Evolutionary conservation across 2,113 vertebrate species (phyloP).

Genomic region (Lichenostomus cassidix): DNA sequence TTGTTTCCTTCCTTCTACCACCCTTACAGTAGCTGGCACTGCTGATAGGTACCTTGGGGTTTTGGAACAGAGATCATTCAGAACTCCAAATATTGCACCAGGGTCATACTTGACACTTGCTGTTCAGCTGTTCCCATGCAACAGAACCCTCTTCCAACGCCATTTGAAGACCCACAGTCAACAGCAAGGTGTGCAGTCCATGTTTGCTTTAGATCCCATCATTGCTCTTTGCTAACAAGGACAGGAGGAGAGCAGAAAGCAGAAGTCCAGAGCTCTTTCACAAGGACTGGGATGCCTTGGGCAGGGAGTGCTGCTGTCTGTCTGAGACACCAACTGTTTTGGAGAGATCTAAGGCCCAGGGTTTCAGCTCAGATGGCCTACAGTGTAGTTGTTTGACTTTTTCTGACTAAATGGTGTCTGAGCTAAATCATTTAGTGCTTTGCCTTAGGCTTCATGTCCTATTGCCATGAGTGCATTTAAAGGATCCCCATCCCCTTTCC

Average conservation of each 20-base stretch:
- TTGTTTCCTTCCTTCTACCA: background rate
- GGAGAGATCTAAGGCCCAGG: background rate
- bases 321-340: background rate
- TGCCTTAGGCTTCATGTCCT: background rate
- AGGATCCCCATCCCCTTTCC: background rate
- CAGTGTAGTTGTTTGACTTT: background rate
- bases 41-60: background rate
- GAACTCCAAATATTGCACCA: background rate
- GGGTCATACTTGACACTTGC: background rate
- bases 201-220: background rate
- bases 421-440: background rate
- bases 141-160: background rate
- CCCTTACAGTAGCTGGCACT: background rate
- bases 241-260: background rate
- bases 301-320: background rate
- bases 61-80: background rate
- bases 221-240: background rate
- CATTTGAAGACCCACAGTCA: background rate
- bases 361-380: background rate
- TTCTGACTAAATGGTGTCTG: background rate
- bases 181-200: background rate
- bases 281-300: fast-evolving
- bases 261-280: background rate
- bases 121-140: background rate
- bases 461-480: background rate